These are phyloP conservation scores for Ennomos quercinarius DNA, from an alignment of 2,888 invertebrate species.

Conservation along the genomic window DNA sequence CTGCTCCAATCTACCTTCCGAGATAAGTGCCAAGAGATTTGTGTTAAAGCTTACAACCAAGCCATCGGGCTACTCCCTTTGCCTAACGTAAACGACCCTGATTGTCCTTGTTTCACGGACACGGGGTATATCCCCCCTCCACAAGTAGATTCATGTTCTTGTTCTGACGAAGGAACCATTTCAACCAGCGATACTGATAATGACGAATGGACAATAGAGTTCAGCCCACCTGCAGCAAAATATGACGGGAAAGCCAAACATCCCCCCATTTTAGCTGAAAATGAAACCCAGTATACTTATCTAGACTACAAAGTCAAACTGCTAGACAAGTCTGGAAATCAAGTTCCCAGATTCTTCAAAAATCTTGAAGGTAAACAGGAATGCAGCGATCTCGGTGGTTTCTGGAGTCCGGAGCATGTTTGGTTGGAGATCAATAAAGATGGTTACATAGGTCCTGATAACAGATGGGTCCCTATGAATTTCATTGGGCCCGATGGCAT, in stretches of 20 bases:
- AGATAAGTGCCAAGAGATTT: conserved; percentile 79
- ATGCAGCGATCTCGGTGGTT: conserved; percentile 79
- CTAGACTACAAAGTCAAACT: conserved; percentile 77
- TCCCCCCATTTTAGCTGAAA: conserved; percentile 53
- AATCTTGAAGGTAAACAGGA: conserved; percentile 74
- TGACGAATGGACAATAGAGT: conserved; percentile 78
- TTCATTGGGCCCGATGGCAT: conserved; percentile 76
- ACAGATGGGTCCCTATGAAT: conserved; percentile 75
- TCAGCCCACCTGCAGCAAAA: conserved; percentile 71
- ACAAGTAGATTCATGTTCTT: conserved; percentile 72
- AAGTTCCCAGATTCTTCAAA: conserved; percentile 71
- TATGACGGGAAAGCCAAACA: conserved; percentile 74
- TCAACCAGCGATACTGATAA: conserved; percentile 75
- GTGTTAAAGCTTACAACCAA: conserved; percentile 79
- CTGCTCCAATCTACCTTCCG: conserved; percentile 75
- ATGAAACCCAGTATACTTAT: conserved; percentile 70
- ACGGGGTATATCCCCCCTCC: conserved; percentile 50
- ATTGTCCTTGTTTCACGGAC: conserved; percentile 69
- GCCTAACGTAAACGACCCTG: conserved; percentile 70
- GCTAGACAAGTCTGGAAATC: conserved; percentile 72
- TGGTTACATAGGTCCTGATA: conserved; percentile 75
- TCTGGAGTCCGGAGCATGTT: conserved; percentile 64
- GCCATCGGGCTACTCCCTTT: conserved; percentile 73
- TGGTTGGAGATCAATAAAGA: conserved; percentile 80
- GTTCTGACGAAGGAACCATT: conserved; percentile 68